phyloP scores from a whole-genome alignment of 2,797 vertebrate species.

The Arctocebus calabarensis region DNA sequence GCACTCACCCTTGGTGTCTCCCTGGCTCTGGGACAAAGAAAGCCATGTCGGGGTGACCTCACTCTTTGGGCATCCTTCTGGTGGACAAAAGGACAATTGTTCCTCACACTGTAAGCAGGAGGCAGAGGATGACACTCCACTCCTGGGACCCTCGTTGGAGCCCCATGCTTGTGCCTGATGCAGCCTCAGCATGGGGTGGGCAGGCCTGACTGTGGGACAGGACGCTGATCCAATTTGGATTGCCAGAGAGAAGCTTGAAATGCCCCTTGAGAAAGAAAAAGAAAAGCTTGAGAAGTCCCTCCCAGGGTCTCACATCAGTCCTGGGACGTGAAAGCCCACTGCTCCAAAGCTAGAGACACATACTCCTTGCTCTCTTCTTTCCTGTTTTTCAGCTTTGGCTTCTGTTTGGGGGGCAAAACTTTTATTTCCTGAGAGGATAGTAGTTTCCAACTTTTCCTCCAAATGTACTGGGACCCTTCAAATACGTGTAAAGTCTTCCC shows the following conservation, averaged over 20 bases:
- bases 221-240: neutral
- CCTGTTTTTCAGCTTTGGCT: neutral
- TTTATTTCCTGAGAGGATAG: neutral
- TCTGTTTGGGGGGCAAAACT: fast-evolving
- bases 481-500: neutral
- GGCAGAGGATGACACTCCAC: constrained; percentile 64
- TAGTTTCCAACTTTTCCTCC: neutral
- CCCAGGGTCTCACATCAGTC: neutral
- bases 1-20: constrained; percentile 65
- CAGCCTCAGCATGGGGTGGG: neutral
- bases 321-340: neutral
- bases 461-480: neutral
- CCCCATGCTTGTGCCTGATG: neutral
- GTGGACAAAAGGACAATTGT: constrained; percentile 78
- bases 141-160: constrained; percentile 15
- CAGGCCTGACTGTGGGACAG: neutral
- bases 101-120: constrained; percentile 61
- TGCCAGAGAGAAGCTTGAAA: neutral
- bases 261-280: neutral
- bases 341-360: neutral
- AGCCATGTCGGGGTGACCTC: constrained; percentile 79
- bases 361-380: neutral
- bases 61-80: constrained; percentile 78
- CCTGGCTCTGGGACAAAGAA: constrained; percentile 75
- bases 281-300: neutral